Base-by-base conservation (phyloP, 2,113 vertebrate species). In the Crotalus tigris region DNA sequence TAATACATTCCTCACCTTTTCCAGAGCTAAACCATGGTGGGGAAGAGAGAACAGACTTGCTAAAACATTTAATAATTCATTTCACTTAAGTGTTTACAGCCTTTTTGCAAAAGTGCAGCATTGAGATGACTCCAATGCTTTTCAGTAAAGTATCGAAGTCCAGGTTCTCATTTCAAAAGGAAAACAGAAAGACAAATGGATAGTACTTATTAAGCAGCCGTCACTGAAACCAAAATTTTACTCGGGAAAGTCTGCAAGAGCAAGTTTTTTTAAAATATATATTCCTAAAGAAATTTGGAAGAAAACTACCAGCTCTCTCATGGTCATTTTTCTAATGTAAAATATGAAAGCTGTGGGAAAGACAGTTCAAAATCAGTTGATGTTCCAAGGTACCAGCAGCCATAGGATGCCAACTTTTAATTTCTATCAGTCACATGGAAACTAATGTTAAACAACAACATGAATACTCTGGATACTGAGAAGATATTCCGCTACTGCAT, bases 61-160 rank as follows among this genome's bases (percentile, higher is more conserved):
- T 54, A 5, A 33, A 64, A 87, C 44, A 87, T 64, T 93, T 53
- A 93, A 93, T 93, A 87, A 93, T 93, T 87, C 92, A 93, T 87
- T 81, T 39, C 75, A 44, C 88, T 90, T 90, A 89, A 85, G 61
- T 64, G 57, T 54, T 44, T 93, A 57, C 75, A 90, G 75, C 46
- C 55, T 86, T 93, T 58, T 57, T 86, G 19, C 55, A 15, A 54
- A 85, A 64, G n/a, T n/a, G 39, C 75, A 93, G 19, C 54, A 49
- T 54, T 90, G 92, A 93, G 61, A 64, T 44, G 89, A 53, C n/a
- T 93, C 75, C 81, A 93, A 26, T 61, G n/a, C 33, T 53, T 44
- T 81, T 89, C 33, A 87, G 46, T 90, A 26, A 92, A 58, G 29
- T 49, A 54, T 39, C 44, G 9, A 19, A 87, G 46, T 44, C 49